Base-by-base conservation (phyloP, 2,113 vertebrate species). In the Notiomystis cincta region DNA sequence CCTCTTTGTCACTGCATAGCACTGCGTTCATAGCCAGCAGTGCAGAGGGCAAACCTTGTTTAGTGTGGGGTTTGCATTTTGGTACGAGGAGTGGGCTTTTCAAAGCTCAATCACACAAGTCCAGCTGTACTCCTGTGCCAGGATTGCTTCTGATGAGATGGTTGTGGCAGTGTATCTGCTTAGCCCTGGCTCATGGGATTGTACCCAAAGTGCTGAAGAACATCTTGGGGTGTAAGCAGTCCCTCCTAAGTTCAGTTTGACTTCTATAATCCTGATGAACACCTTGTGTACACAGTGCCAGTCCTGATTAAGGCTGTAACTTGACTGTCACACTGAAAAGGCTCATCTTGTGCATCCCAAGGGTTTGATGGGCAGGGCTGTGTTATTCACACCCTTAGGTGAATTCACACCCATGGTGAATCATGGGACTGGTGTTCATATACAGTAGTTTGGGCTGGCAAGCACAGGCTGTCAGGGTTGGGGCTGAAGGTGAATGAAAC, bases 51-150 rank as follows among this genome's bases (percentile, higher is more conserved):
- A 23, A 51, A 31, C 37, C 10, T 33, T 48, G 20, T 23, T 40
- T 5, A 22, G 17, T 7, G 20, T 44, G 48, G 6, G 1, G 7
- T 33, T 25, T n/a, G 16, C 6, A 0, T 7, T 65, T 42, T 38
- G 62, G 10, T 42, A 25, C 0, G 1, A 94, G 56, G n/a, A 65
- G 3, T 3, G 19, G 44, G 24, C 38, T 60, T 88, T n/a, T 75
- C 56, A 40, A 57, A 42, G 30, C 64, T 75, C 3, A 0, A 3
- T 77, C 51, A 37, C 8, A 5, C 5, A 27, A 51, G 7, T 64
- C 66, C 6, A 5, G 0, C 37, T 37, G 3, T 27, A 11, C 22
- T 77, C 13, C 33, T 56, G 65, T 0, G 0, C 33, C 28, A 42
- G 60, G 35, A 51, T 15, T 60, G n/a, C 40, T 83, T 37, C 62